Evolutionary conservation across 2,113 vertebrate species (phyloP).

Genomic region (Corapipo altera): DNA sequence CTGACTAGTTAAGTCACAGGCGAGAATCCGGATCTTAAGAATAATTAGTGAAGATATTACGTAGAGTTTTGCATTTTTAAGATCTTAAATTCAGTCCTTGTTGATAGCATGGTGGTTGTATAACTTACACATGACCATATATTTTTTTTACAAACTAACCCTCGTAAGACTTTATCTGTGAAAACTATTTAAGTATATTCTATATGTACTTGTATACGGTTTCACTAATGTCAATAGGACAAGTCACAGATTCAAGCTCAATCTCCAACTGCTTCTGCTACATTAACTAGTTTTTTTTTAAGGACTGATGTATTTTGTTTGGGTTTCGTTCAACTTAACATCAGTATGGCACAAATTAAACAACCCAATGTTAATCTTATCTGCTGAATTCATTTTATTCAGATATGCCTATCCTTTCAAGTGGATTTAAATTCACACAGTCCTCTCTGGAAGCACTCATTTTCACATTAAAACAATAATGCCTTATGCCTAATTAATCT

Average conservation of each 20-base stretch:
- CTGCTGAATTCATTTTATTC: neutral
- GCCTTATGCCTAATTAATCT: neutral
- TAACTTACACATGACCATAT: fast-evolving
- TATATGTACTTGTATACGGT: neutral
- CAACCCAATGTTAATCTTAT: neutral
- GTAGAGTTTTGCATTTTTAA: neutral
- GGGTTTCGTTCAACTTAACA: neutral
- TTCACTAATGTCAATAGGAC: neutral
- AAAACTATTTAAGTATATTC: neutral
- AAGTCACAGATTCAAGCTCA: neutral
- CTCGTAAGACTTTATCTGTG: neutral
- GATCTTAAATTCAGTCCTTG: neutral
- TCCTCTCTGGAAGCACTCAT: neutral
- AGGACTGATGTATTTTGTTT: neutral
- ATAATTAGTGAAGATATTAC: neutral
- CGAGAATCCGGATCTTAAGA: neutral
- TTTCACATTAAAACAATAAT: neutral
- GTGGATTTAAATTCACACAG: neutral
- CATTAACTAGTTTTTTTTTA: neutral
- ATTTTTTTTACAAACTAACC: neutral
- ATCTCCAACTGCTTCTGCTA: neutral
- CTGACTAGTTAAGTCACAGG: neutral
- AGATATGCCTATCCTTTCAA: neutral
- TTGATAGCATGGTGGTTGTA: neutral
- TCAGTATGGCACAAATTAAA: neutral